Evolutionary conservation across 2,113 vertebrate genomes (phyloP).

Genomic region (Prionailurus viverrinus): DNA sequence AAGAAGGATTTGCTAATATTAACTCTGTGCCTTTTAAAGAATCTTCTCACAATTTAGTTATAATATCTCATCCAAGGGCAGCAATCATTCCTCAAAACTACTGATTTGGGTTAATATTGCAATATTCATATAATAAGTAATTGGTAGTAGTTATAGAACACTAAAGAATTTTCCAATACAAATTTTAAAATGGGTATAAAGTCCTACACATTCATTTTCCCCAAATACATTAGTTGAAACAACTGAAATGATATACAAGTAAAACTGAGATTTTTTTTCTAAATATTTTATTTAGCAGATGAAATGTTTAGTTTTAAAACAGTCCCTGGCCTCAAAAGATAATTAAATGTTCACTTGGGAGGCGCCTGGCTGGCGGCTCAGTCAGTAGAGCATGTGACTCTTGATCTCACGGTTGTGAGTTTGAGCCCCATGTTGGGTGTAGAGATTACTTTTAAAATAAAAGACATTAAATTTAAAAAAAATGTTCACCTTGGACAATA

Average conservation of each 20-base stretch:
- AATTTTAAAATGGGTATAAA: not conserved
- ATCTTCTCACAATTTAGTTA: not conserved
- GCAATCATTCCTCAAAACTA: not conserved
- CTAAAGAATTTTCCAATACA: not conserved
- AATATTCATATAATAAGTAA: not conserved
- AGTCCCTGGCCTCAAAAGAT: not conserved
- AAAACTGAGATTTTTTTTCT: not conserved
- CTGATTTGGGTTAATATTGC: not conserved
- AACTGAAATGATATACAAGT: not conserved
- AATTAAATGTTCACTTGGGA: not conserved
- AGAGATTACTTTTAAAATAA: not conserved
- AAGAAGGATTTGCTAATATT: not conserved
- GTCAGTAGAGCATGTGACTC: not conserved
- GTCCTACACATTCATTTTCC: not conserved
- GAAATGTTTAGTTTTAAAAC: not conserved
- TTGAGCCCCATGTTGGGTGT: not conserved
- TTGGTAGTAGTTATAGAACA: not conserved
- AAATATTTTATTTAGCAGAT: not conserved
- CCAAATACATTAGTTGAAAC: not conserved
- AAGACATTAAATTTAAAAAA: not conserved
- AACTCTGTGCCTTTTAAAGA: constrained; percentile 18
- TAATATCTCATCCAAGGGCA: not conserved
- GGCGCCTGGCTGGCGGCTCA: not conserved
- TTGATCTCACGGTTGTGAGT: not conserved
- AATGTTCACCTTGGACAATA: not conserved